Percentiles rank a stretch among this genome's conserved stretches.
Evolutionary conservation across 2,888 invertebrate species (phyloP).

Genomic region (Nasonia oneida): DNA sequence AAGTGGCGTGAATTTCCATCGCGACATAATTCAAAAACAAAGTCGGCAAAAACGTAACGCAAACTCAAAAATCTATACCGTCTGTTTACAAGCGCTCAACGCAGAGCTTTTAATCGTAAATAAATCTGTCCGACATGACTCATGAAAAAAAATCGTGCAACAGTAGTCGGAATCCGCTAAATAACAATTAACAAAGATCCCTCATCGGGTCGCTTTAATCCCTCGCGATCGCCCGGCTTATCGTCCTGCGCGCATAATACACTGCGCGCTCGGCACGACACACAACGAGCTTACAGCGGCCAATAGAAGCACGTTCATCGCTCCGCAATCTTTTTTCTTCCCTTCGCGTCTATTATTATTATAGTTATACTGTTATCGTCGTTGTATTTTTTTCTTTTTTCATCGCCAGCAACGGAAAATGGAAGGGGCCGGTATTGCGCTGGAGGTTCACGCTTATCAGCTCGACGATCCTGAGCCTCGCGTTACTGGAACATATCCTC

Average conservation of each 20-base stretch:
- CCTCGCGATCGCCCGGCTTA: slow-evolving; percentile 14
- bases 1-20: no score
- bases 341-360: background rate
- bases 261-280: background rate
- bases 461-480: slow-evolving; percentile 68
- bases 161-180: background rate
- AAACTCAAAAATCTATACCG: no score
- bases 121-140: background rate
- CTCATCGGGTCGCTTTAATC: slow-evolving; percentile 22
- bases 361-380: background rate
- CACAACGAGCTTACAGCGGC: background rate
- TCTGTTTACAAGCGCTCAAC: no score
- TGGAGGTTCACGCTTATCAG: slow-evolving; percentile 72
- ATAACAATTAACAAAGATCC: background rate
- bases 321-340: background rate
- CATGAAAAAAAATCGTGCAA: background rate
- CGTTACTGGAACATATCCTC: slow-evolving; percentile 74
- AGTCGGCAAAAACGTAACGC: no score
- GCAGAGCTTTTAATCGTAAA: no score
- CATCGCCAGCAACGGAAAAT: slow-evolving; percentile 61
- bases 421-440: slow-evolving; percentile 68
- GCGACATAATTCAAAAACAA: no score
- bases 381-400: background rate
- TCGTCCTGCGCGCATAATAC: background rate
- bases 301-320: background rate